phyloP scores from a whole-genome alignment of 1,140 invertebrate genomes.

The Matsumurasca onukii region DNA sequence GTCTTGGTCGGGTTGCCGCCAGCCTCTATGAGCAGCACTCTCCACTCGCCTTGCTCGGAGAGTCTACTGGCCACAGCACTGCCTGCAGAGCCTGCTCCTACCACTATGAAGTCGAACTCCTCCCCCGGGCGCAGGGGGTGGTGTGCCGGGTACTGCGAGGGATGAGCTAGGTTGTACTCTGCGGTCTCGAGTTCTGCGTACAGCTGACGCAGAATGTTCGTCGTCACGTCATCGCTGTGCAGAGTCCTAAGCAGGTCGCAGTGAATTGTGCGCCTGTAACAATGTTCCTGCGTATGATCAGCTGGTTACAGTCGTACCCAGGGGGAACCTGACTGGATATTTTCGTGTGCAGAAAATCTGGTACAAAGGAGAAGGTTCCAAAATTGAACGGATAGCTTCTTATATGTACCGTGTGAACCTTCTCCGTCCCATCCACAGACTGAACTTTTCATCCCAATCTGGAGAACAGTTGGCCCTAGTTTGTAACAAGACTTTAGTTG shows the following conservation, averaged over 20 bases:
- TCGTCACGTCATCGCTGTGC: neutral
- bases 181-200: neutral
- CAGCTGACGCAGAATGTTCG: neutral
- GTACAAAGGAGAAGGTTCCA: too few species aligned
- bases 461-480: too few species aligned
- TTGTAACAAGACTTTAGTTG: too few species aligned
- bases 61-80: conserved; percentile 54
- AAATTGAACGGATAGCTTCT: too few species aligned
- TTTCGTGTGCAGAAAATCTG: too few species aligned
- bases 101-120: conserved; percentile 42
- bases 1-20: conserved; percentile 71
- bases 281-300: too few species aligned
- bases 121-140: neutral
- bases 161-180: neutral
- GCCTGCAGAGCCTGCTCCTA: conserved; percentile 56
- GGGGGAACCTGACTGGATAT: too few species aligned
- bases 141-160: neutral
- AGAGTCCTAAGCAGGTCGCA: neutral
- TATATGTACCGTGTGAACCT: too few species aligned
- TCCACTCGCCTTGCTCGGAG: conserved; percentile 53
- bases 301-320: too few species aligned
- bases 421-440: too few species aligned
- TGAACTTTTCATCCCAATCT: too few species aligned
- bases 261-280: too few species aligned
- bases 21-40: conserved; percentile 60